Base-by-base conservation (phyloP, 2,113 vertebrate genomes). In the Pedionomus torquatus region DNA sequence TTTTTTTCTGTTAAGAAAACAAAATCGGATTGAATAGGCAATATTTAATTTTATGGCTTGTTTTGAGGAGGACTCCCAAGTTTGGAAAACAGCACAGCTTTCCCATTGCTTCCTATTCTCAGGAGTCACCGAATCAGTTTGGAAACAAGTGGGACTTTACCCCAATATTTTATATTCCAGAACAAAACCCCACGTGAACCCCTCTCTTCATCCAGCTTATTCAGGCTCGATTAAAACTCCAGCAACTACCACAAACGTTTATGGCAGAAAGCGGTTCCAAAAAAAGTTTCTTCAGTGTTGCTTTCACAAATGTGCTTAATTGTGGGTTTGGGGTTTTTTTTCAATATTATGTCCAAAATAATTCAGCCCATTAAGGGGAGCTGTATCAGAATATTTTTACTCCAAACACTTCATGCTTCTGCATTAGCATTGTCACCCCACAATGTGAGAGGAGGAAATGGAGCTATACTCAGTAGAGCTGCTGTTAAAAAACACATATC, bases 361-460 rank as follows among this genome's bases (percentile, higher is more conserved):
- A 37, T 25, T 77, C 7, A 37, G n/a, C 52, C 54, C 49, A 69
- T 51, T 80, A 63, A 90, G n/a, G 57, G 31, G 26, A 82, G 25
- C 25, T 76, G 46, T 93, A 84, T 69, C 69, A 87, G 57, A 79
- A 84, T 72, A 84, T 89, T 90, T 96, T 93, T 70, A 64, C 80
- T 90, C 43, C 21, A 92, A 97, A 64, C 86, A 89, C 74, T 90
- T 94, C 52, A 86, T 58, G 46, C 14, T 95, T 97, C 75, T 94
- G 82, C 61, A 28, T 82, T 97, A 87, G 41, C 96, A 30, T 18
- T 90, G 58, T 90, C 80, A 95, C 39, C 51, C 84, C 30, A 70
- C 93, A 91, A 85, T n/a, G 69, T 4, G 52, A 83, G 65, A 96
- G 84, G 9, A 89, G 46, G 39, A 95, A 83, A 83, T 71, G 86